Percentiles rank a stretch among this genome's conserved stretches.
Evolutionary conservation across 2,888 invertebrate genomes (phyloP).

Genomic region (Synergus japonicus): DNA sequence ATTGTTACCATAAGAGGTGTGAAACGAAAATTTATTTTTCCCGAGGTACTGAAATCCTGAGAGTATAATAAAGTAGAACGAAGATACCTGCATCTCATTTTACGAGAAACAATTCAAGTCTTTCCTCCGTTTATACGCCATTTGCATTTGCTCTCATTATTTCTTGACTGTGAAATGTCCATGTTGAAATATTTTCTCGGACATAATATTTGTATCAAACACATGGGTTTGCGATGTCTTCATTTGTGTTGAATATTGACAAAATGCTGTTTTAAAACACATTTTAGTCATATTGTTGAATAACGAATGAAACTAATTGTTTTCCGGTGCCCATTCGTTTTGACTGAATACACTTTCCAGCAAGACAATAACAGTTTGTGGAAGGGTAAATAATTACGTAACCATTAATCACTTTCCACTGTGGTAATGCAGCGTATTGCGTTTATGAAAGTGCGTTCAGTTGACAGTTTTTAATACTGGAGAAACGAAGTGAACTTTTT

Average conservation of each 20-base stretch:
- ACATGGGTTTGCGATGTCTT: too few relatives aligned
- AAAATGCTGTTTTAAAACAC: not conserved
- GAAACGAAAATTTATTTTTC: constrained; percentile 26
- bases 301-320: not conserved
- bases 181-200: not conserved
- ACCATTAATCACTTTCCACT: constrained; percentile 17
- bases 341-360: not conserved
- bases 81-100: constrained; percentile 27
- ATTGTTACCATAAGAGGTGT: constrained; percentile 21
- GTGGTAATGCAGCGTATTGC: not conserved
- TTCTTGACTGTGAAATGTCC: not conserved
- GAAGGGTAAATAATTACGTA: not conserved
- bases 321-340: not conserved
- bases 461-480: not conserved
- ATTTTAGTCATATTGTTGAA: not conserved
- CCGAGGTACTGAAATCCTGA: constrained; percentile 9
- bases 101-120: constrained; percentile 18
- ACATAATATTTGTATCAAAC: not conserved
- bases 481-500: not conserved
- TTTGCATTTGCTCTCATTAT: not conserved
- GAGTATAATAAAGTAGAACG: constrained; percentile 11
- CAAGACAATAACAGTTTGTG: not conserved
- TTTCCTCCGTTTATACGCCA: constrained; percentile 16
- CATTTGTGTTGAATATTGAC: not conserved
- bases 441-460: constrained; percentile 8